Conservation (phyloP, 2,113 vertebrate genomes). For the Grantiella picta region DNA sequence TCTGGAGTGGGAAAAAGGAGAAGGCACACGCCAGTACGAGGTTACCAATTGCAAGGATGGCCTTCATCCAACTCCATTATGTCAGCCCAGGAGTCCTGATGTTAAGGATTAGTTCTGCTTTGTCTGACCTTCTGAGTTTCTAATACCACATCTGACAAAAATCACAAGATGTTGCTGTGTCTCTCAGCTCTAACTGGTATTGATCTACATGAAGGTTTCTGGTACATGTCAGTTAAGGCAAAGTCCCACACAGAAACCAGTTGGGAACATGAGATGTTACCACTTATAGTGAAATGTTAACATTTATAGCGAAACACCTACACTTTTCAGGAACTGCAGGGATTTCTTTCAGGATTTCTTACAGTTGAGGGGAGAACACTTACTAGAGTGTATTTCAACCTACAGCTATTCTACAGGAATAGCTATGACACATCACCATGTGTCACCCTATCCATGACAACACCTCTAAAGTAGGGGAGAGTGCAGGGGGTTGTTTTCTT, state of each 20-base stretch:
- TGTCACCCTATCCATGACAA: neutral
- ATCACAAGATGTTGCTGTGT: neutral
- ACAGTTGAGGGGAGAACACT: neutral
- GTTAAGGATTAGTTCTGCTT: constrained; percentile 48
- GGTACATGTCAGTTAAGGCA: neutral
- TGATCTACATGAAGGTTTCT: neutral
- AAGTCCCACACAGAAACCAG: neutral
- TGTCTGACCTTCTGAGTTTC: neutral
- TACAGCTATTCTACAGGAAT: neutral
- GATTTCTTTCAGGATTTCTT: neutral
- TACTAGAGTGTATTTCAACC: neutral
- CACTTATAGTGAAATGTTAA: neutral
- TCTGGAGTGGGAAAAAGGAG: neutral
- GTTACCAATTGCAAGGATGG: neutral
- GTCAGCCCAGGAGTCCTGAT: constrained; percentile 11
- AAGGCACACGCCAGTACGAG: neutral
- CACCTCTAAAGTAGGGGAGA: neutral
- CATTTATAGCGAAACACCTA: neutral
- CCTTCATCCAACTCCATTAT: constrained; percentile 4
- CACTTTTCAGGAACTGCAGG: neutral
- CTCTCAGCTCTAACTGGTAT: neutral
- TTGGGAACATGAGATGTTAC: neutral
- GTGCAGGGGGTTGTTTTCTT: neutral
- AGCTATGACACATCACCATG: neutral
- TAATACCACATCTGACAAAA: constrained; percentile 15